These are phyloP conservation scores for Hybognathus amarus DNA, from an alignment of 2,797 vertebrate species.

Conservation along the genomic window DNA sequence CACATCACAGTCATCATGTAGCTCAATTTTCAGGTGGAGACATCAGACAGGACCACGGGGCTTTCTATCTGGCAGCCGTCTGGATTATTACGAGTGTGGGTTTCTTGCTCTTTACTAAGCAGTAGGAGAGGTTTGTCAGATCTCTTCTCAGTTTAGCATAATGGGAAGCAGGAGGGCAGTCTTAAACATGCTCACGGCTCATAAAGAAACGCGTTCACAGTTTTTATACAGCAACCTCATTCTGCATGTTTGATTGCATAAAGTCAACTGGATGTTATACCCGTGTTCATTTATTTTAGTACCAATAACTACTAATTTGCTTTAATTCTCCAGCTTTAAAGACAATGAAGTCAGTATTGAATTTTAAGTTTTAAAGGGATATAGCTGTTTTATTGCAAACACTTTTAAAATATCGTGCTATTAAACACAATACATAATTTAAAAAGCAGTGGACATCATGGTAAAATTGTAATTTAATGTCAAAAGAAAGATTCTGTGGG, in stretches of 20 bases:
- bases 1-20: slow-evolving; percentile 12
- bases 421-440: neutral
- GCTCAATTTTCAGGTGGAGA: slow-evolving; percentile 30
- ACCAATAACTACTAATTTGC: neutral
- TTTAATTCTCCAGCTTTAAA: neutral
- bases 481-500: neutral
- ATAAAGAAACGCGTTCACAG: neutral
- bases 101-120: neutral
- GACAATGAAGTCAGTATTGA: neutral
- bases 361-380: neutral
- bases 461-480: neutral
- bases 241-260: slow-evolving; percentile 1
- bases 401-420: neutral
- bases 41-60: neutral
- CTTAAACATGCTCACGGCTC: slow-evolving; percentile 3
- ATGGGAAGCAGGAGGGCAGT: slow-evolving; percentile 14
- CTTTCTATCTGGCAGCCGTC: slow-evolving; percentile 10
- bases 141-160: neutral
- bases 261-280: neutral
- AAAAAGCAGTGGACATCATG: neutral
- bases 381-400: neutral
- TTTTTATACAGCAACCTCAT: slow-evolving; percentile 17
- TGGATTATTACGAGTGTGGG: neutral
- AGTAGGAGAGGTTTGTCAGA: slow-evolving; percentile 2
- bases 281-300: neutral